phyloP scores from a whole-genome alignment of 2,113 vertebrate genomes.

The Poicephalus meyeri region DNA sequence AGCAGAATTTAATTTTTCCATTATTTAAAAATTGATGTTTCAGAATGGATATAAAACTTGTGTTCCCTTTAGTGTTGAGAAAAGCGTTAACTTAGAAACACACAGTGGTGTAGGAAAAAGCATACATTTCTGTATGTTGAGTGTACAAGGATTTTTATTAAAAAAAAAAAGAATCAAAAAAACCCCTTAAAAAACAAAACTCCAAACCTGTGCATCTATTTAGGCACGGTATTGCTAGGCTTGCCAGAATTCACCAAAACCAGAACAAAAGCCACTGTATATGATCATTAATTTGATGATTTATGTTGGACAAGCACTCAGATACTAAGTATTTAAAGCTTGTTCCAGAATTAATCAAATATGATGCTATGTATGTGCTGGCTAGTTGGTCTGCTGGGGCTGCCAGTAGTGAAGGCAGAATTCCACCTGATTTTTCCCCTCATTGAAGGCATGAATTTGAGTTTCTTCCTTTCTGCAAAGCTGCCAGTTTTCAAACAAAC shows the following conservation, averaged over 20 bases:
- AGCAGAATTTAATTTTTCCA: background rate
- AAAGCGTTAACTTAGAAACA: background rate
- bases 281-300: background rate
- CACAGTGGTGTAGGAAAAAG: background rate
- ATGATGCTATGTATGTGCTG: background rate
- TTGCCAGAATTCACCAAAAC: background rate
- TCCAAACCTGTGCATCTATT: background rate
- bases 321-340: background rate
- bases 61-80: background rate
- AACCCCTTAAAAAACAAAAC: background rate
- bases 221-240: background rate
- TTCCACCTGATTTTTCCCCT: background rate
- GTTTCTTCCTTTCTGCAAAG: background rate
- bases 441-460: background rate
- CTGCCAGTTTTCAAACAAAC: background rate
- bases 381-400: background rate
- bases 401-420: background rate
- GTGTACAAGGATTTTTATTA: background rate
- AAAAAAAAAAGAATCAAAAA: background rate
- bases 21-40: background rate
- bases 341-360: background rate
- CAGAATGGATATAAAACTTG: background rate
- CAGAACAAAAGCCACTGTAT: background rate
- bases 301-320: background rate
- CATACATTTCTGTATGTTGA: background rate